phyloP scores from a whole-genome alignment of 1,140 invertebrate genomes.

The Chrysopa pallens region DNA sequence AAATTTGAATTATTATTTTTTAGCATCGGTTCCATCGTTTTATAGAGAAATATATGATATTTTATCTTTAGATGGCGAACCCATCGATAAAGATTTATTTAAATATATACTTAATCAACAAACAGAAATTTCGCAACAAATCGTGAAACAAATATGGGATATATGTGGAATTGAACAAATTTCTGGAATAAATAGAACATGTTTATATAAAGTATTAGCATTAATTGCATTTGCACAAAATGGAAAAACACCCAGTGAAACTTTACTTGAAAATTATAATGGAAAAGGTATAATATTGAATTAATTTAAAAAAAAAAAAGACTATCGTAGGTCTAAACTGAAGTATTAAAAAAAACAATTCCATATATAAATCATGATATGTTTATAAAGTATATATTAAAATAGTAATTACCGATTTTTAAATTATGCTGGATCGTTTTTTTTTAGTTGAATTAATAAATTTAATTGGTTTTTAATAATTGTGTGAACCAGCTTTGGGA shows the following conservation, averaged over 20 bases:
- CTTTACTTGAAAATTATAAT: slow-evolving; percentile 42
- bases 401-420: no score
- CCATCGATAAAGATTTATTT: slow-evolving; percentile 41
- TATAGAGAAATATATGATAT: slow-evolving; percentile 45
- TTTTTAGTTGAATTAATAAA: no score
- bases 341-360: no score
- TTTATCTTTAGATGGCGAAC: slow-evolving; percentile 37
- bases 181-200: slow-evolving; percentile 23
- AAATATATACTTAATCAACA: slow-evolving; percentile 35
- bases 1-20: slow-evolving; percentile 3
- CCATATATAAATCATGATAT: no score
- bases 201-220: slow-evolving; percentile 46
- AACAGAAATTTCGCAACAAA: slow-evolving; percentile 35
- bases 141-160: slow-evolving; percentile 47
- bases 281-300: slow-evolving; percentile 46
- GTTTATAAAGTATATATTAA: no score
- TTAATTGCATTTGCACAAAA: slow-evolving; percentile 49
- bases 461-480: no score
- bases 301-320: no score
- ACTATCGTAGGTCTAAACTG: no score
- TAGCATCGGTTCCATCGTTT: slow-evolving; percentile 40
- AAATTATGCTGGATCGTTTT: no score
- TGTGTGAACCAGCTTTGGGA: no score
- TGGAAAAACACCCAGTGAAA: slow-evolving; percentile 44
- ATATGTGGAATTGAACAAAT: slow-evolving; percentile 38